A percentile compares a stretch with the other conserved stretches of the same genome.
phyloP scores from a whole-genome alignment of 2,888 invertebrate species.

The Drosophila acutilabella region DNA sequence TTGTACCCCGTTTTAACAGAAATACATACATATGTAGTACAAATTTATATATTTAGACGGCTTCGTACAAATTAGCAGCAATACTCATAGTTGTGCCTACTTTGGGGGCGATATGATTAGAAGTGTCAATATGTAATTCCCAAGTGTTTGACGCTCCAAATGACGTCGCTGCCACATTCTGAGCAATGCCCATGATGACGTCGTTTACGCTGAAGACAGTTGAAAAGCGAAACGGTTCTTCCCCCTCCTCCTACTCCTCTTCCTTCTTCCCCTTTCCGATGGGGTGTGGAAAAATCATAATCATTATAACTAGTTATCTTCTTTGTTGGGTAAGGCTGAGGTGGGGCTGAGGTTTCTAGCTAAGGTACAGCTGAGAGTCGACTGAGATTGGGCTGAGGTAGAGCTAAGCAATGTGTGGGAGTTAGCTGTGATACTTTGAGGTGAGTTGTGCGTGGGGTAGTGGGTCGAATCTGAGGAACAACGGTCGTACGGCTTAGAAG shows the following conservation, averaged over 20 bases:
- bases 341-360: too few relatives aligned
- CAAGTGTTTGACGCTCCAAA: constrained; percentile 34
- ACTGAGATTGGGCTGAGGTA: too few relatives aligned
- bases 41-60: not conserved
- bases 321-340: too few relatives aligned
- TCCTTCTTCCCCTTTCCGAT: too few relatives aligned
- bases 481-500: too few relatives aligned
- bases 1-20: constrained; percentile 20
- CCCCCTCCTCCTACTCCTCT: too few relatives aligned
- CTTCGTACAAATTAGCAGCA: constrained; percentile 67
- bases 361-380: too few relatives aligned
- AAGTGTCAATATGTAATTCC: constrained; percentile 68
- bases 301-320: not conserved
- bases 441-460: too few relatives aligned
- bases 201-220: constrained; percentile 12
- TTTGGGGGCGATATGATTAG: constrained; percentile 68
- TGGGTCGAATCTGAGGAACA: too few relatives aligned
- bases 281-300: not conserved
- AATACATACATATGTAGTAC: not conserved
- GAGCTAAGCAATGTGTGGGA: too few relatives aligned
- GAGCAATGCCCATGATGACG: constrained; percentile 49
- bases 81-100: constrained; percentile 45
- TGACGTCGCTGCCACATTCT: constrained; percentile 55
- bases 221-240: not conserved
- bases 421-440: too few relatives aligned